Evolutionary conservation across 2,113 vertebrate genomes (phyloP).

Genomic region (Sterna hirundo): DNA sequence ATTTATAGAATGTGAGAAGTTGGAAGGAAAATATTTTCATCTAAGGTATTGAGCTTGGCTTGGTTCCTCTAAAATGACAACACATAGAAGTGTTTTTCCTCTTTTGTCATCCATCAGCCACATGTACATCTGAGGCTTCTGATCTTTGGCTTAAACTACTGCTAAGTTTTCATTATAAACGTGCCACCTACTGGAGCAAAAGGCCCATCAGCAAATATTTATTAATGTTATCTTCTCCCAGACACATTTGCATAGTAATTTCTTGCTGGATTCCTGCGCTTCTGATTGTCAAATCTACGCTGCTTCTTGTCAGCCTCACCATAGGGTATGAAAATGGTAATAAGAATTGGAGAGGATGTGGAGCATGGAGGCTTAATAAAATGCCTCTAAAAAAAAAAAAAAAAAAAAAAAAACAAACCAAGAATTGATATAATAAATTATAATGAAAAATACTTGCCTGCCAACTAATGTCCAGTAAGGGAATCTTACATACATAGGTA

Average conservation of each 20-base stretch:
- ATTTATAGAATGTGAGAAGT: not conserved
- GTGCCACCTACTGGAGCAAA: constrained; percentile 18
- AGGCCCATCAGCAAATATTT: constrained; percentile 55
- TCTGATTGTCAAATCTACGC: constrained; percentile 49
- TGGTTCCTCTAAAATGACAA: not conserved
- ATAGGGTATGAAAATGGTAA: constrained; percentile 52
- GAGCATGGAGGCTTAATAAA: constrained; percentile 38
- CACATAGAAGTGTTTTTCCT: not conserved
- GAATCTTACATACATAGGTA: not conserved
- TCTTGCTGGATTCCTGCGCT: constrained; percentile 45
- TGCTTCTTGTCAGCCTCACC: constrained; percentile 54
- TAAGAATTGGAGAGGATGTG: constrained; percentile 14
- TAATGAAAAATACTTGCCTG: constrained; percentile 11
- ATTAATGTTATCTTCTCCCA: constrained; percentile 41
- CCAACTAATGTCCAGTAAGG: not conserved
- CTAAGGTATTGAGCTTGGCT: not conserved
- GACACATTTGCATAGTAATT: constrained; percentile 61
- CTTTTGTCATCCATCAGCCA: not conserved
- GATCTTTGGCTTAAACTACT: not conserved
- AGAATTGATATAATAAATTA: not conserved
- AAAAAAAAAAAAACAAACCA: not conserved
- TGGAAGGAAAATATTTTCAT: not conserved
- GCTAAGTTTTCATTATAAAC: constrained; percentile 43
- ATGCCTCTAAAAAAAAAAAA: too few species aligned
- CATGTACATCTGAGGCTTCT: not conserved